Evolutionary conservation across 2,888 invertebrate genomes (phyloP), one percentile per base, ranked within the genome.

Genomic region (Pseudanteris insignis): DNA sequence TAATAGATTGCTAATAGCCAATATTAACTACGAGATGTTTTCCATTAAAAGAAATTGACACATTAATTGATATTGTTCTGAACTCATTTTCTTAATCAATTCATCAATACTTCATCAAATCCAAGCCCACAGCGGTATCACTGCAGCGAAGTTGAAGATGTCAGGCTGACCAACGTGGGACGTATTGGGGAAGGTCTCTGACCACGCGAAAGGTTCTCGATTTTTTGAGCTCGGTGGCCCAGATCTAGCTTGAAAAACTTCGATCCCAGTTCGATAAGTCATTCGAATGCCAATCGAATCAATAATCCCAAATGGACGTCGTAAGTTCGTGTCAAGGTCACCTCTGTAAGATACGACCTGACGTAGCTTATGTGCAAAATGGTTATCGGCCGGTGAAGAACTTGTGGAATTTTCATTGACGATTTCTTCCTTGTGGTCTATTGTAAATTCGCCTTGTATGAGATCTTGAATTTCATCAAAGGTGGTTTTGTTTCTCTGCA

Each of bases 161-260:
- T 92, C 89, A 0, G 92, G 91, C 6, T 91, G 88, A 1, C 90
- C 90, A 59, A 84, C 75, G 70, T 91, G 92, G 0, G 86, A 83
- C 37, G 78, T 73, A 53, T 84, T 81, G 2, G 82, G 83, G 70
- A 88, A 89, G 61, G 83, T 86, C 40, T 84, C 85, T 41, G 88
- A 87, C 93, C 93, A 93, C 70, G 86, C 85, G 79, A 92, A 94
- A 0, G 90, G 86, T 44, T 79, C 79, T 4, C 83, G 71, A 1
- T 77, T 67, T 48, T 33, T 37, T 10, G 18, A 29, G 1, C 48
- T 70, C 1, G 81, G 25, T 1, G 63, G 81, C n/a, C 81, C 81
- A 1, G 79, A 77, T 40, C 11, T 11, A 0, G 73, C 77, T 38
- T 79, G 75, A 37, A 81, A 74, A 2, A 65, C 62, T 13, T 73